These are phyloP conservation scores for Maconellicoccus hirsutus DNA, from an alignment of 1,140 invertebrate species.

Conservation along the genomic window DNA sequence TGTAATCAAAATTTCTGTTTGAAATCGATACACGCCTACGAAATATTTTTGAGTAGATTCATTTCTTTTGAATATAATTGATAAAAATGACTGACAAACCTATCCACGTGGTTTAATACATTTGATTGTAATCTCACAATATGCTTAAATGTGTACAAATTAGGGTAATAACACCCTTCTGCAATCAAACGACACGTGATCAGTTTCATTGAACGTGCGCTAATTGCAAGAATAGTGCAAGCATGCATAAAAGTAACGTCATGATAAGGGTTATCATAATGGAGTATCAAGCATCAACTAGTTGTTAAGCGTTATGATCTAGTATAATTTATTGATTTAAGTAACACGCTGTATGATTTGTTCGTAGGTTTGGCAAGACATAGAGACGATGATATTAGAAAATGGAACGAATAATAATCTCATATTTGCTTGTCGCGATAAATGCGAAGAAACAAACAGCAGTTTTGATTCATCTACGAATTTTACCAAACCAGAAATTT, in stretches of 20 bases:
- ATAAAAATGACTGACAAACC: no score
- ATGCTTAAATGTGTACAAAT: no score
- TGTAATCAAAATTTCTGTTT: no score
- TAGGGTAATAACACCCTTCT: no score
- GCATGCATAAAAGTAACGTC: neutral
- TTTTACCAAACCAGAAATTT: neutral
- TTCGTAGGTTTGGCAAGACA: slow-evolving; percentile 12
- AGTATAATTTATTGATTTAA: neutral
- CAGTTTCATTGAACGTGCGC: no score
- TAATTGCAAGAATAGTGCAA: neutral
- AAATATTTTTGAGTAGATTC: no score
- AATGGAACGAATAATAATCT: slow-evolving; percentile 12
- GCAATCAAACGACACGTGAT: no score
- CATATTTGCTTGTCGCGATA: neutral
- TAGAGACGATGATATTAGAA: slow-evolving; percentile 14
- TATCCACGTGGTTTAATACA: no score
- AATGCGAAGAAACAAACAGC: neutral
- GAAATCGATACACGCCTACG: no score
- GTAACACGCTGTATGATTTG: neutral
- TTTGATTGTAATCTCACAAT: no score
- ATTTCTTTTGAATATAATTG: no score
- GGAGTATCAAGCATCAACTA: no score
- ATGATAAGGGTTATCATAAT: neutral
- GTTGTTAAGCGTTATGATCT: neutral
- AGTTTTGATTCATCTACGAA: neutral